A percentile compares a stretch with the other conserved stretches of the same genome.
These are phyloP conservation scores for Rhincodon typus DNA, from an alignment of 2,797 vertebrate species.

Conservation along the genomic window DNA sequence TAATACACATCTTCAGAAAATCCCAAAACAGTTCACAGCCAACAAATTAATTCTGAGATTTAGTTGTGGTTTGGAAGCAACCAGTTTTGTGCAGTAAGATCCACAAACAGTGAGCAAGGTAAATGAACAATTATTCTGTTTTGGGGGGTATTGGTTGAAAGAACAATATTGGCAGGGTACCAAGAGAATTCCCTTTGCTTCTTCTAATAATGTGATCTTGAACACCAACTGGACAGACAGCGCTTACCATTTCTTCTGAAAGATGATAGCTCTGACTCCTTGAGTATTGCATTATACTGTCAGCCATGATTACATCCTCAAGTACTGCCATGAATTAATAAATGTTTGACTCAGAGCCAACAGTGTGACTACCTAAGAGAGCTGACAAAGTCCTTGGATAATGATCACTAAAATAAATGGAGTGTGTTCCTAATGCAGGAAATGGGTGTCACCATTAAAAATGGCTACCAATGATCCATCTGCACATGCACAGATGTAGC, in stretches of 20 bases:
- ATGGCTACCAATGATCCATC: not conserved
- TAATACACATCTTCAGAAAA: not conserved
- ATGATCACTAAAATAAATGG: not conserved
- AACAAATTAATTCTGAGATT: not conserved
- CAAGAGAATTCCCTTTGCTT: not conserved
- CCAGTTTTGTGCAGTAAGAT: not conserved
- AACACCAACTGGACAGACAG: not conserved
- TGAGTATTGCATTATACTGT: not conserved
- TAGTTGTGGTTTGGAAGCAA: not conserved
- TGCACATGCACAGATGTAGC: too few species aligned
- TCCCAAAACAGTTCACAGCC: conserved; percentile 10
- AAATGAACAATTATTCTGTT: not conserved
- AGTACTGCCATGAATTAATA: not conserved
- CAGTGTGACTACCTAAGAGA: not conserved
- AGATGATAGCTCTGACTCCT: not conserved
- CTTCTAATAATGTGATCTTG: not conserved
- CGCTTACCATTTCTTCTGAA: not conserved
- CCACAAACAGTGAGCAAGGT: not conserved
- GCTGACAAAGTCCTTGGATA: not conserved
- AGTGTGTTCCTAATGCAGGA: not conserved
- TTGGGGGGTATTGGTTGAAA: not conserved
- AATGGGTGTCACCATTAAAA: not conserved
- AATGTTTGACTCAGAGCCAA: not conserved
- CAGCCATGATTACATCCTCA: not conserved
- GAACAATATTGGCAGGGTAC: not conserved